Percentiles rank a stretch among this genome's conserved stretches.
Evolutionary conservation across 2,888 invertebrate genomes (phyloP).

Genomic region (Xylota sylvarum): DNA sequence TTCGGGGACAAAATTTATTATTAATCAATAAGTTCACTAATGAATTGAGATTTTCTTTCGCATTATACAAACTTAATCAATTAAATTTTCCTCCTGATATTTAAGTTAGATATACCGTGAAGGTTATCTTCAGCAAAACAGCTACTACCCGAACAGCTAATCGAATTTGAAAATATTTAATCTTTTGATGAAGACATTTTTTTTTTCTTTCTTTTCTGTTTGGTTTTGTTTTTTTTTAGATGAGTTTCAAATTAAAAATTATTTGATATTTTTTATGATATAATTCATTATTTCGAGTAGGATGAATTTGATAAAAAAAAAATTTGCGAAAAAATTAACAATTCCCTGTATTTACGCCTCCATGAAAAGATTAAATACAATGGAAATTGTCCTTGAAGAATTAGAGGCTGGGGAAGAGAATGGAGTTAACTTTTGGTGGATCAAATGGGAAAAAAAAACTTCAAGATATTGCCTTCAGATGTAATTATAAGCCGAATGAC

Average conservation of each 20-base stretch:
- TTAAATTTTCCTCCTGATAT: slow-evolving; percentile 50
- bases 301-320: neutral
- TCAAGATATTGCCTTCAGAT: too few species aligned
- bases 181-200: neutral
- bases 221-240: too few species aligned
- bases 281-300: neutral
- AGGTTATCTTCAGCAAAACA: slow-evolving; percentile 31
- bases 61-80: slow-evolving; percentile 45
- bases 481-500: too few species aligned
- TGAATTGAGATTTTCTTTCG: slow-evolving; percentile 39
- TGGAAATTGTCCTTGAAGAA: too few species aligned
- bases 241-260: slow-evolving; percentile 2
- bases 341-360: too few species aligned
- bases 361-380: too few species aligned
- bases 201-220: neutral
- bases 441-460: too few species aligned
- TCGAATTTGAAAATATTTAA: neutral
- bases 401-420: too few species aligned
- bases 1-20: slow-evolving; percentile 28
- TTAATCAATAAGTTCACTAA: slow-evolving; percentile 38
- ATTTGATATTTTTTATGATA: too few species aligned
- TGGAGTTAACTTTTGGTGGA: too few species aligned
- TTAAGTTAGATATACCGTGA: slow-evolving; percentile 20
- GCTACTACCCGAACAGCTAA: slow-evolving; percentile 2
- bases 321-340: too few species aligned